Base-by-base conservation (phyloP, 2,888 invertebrate genomes). In the Allophyes oxyacanthae region DNA sequence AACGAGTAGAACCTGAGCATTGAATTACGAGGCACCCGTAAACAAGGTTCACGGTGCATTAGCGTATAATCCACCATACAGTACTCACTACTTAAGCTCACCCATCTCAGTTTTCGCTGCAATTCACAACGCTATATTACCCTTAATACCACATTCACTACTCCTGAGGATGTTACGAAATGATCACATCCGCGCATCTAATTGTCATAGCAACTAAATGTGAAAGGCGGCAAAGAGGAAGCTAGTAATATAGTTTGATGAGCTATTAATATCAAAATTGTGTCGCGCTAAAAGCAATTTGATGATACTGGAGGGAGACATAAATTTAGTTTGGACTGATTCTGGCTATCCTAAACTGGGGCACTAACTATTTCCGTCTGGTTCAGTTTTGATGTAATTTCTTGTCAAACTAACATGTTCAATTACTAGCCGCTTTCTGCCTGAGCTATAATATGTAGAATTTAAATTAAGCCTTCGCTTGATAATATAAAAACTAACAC, bases 101-200 rank as follows among this genome's bases (percentile, higher is more conserved):
- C 41, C 72, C 80, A 52, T 67, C 72, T 66, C 78, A 84, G 74
- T 86, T 87, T 87, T 86, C 84, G 76, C 86, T 72, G 76, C 78
- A 77, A 82, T 86, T 82, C 74, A 61, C 75, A 64, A 61, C 75
- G 59, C 63, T 78, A 81, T 85, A 88, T 86, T 85, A 79, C 77
- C 77, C 80, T 66, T 90, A 90, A 90, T 89, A 71, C 65, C 65
- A 75, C 52, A 66, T 68, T 62, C 51, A 53, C 65, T 57, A 66
- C 72, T 71, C 63, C 64, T 71, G 79, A 87, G 91, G 90, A 91
- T 86, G 86, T 82, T 71, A 76, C 78, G 77, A 86, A 88, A 90
- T 90, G 82, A 85, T 82, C 75, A 81, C 88, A 86, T 90, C 90
- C 90, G 87, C 65, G 61, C 68, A 68, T 81, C 79, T 88, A 89